A percentile compares a stretch with the other conserved stretches of the same genome.
These are phyloP conservation scores for Diploptera punctata DNA, from an alignment of 2,888 invertebrate species.

Conservation along the genomic window DNA sequence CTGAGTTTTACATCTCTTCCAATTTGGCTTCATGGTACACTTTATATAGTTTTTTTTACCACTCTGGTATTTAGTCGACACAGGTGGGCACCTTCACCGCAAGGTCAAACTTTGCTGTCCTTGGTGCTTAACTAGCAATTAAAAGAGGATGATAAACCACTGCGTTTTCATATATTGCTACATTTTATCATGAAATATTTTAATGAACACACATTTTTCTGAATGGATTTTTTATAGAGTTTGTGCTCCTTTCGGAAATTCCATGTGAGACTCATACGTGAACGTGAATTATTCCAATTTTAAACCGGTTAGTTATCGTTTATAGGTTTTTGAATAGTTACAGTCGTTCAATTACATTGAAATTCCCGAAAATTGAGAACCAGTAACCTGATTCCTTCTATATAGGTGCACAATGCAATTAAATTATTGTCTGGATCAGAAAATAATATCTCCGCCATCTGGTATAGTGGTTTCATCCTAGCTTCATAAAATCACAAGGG, in stretches of 20 bases:
- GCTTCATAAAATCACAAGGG: no score
- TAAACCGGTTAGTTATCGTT: no score
- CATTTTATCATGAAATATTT: constrained; percentile 36
- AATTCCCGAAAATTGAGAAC: no score
- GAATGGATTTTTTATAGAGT: background rate
- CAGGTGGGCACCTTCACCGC: background rate
- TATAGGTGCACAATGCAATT: no score
- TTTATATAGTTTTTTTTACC: background rate
- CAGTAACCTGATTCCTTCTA: no score
- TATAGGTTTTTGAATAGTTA: no score
- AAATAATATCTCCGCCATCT: no score
- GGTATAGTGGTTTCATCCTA: no score
- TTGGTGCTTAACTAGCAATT: constrained; percentile 18
- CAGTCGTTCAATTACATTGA: no score
- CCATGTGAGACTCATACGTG: background rate
- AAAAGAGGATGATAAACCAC: constrained; percentile 15
- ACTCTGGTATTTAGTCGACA: background rate
- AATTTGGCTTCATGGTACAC: background rate
- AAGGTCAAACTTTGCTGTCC: constrained; percentile 3
- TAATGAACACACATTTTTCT: constrained; percentile 33
- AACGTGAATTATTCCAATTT: no score
- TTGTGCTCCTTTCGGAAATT: background rate
- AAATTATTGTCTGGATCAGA: no score
- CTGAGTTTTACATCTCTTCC: constrained; percentile 4
- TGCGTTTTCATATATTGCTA: background rate